Evolutionary conservation across 2,888 invertebrate genomes (phyloP), one percentile per base, ranked within the genome.

Genomic region (Hypsopygia costalis): DNA sequence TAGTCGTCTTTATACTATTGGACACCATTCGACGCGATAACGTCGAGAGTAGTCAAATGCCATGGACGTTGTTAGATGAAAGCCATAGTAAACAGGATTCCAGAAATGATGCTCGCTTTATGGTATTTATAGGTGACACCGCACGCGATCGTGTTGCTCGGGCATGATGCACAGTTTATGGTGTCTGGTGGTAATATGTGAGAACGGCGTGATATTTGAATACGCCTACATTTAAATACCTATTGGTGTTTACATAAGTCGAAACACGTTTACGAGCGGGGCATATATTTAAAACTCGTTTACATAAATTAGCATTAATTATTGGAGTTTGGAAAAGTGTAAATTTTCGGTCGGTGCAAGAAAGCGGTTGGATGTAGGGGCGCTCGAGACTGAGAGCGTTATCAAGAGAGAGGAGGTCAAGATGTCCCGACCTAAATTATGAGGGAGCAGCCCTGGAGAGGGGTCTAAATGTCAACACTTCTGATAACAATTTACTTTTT

Each of bases 141-240:
- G 29, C 29, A 30, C 29, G 9, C 9, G n/a, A 6, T 30, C 9
- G 29, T 5, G 10, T 10, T 30, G 29, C 29, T 6, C 8, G 10
- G 3, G 2, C 6, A 25, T 25, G n/a, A 25, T 25, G 5, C 16
- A 2, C 25, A 25, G 25, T 25, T 25, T 25, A 7, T n/a, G 45
- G 46, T 45, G 44, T 27, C 27, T 4, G 25, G 5, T 49, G 51
- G 47, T 52, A 55, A 48, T 49, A 62, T 58, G 54, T 60, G 60
- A 60, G 63, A 65, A 56, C 52, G 43, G 37, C 46, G 47, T 55
- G 59, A 55, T 66, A 66, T 69, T 69, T 64, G 51, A 58, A 63
- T 55, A 61, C 61, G 46, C 60, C 65, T 52, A 59, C 49, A 28
- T n/a, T 49, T 25, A 22, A 38, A 31, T 36, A 30, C 29, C 20